Percentiles rank a stretch among this genome's conserved stretches.
Evolutionary conservation across 2,888 invertebrate species (phyloP).

Genomic region (Kuschelorhynchus macadamiae): DNA sequence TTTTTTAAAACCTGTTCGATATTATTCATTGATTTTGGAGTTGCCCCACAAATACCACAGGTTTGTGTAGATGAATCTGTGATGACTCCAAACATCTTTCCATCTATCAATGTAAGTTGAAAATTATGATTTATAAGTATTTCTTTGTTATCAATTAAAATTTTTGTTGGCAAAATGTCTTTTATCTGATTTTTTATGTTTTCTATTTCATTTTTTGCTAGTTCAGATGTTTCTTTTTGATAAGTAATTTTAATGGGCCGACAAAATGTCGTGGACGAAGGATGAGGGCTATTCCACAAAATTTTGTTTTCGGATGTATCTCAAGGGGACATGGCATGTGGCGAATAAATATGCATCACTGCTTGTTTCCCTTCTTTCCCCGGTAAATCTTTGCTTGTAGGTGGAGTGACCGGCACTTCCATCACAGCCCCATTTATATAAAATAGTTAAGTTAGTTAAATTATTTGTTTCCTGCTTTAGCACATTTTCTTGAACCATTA

Average conservation of each 20-base stretch:
- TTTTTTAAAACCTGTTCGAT: neutral
- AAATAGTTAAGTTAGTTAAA: neutral
- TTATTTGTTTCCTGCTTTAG: neutral
- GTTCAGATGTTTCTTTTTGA: slow-evolving; percentile 27
- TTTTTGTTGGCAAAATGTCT: slow-evolving; percentile 13
- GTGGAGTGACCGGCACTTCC: no score
- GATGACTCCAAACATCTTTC: neutral
- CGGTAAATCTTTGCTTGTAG: neutral
- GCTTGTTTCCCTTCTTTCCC: neutral
- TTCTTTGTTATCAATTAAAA: slow-evolving; percentile 5
- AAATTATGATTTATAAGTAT: neutral
- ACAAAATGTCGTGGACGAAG: slow-evolving; percentile 23
- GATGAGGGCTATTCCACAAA: slow-evolving; percentile 1
- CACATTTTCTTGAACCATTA: slow-evolving; percentile 9
- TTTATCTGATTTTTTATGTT: slow-evolving; percentile 22
- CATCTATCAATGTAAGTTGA: neutral
- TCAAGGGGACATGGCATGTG: neutral
- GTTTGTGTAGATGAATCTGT: neutral
- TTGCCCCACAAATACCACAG: no score
- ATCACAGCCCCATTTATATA: neutral
- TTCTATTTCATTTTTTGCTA: slow-evolving; percentile 22
- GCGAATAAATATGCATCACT: slow-evolving; percentile 1
- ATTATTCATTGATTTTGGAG: neutral
- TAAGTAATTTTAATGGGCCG: slow-evolving; percentile 16
- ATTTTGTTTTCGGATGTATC: neutral